Conservation (phyloP, 2,888 invertebrate species). For the Gortyna flavago region DNA sequence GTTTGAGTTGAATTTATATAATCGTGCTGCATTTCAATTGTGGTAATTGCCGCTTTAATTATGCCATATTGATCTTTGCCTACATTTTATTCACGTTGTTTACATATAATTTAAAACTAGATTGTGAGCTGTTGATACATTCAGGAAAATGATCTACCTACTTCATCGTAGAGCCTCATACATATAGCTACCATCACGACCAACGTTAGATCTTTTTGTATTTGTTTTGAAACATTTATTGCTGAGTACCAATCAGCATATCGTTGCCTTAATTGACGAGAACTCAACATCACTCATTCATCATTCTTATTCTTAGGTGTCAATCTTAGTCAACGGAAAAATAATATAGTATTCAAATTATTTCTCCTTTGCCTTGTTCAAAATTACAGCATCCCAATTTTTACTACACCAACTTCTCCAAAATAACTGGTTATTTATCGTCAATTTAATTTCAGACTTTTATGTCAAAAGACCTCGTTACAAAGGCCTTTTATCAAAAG, state of each 20-base stretch:
- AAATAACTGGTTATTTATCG: background rate
- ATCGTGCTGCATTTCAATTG: slow-evolving; percentile 74
- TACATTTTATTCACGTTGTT: slow-evolving; percentile 39
- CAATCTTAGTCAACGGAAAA: background rate
- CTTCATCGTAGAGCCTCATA: background rate
- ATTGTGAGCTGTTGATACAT: slow-evolving; percentile 1
- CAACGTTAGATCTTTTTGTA: background rate
- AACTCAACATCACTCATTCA: background rate
- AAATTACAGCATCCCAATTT: background rate
- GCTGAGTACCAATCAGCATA: background rate
- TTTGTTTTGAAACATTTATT: slow-evolving; percentile 8
- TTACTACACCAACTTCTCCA: background rate
- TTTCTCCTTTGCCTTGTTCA: too few species aligned
- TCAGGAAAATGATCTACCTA: background rate
- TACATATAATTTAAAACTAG: slow-evolving; percentile 18
- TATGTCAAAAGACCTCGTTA: background rate
- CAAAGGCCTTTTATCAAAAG: background rate
- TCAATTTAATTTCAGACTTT: background rate
- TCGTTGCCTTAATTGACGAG: background rate
- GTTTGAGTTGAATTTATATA: slow-evolving; percentile 70
- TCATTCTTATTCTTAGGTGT: background rate
- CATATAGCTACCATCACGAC: background rate
- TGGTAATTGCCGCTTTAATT: slow-evolving; percentile 59
- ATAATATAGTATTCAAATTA: too few species aligned
- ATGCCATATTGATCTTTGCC: slow-evolving; percentile 58